Percentiles rank a stretch among this genome's conserved stretches.
phyloP scores from a whole-genome alignment of 2,797 vertebrate genomes.

The Eidolon dupreanum region DNA sequence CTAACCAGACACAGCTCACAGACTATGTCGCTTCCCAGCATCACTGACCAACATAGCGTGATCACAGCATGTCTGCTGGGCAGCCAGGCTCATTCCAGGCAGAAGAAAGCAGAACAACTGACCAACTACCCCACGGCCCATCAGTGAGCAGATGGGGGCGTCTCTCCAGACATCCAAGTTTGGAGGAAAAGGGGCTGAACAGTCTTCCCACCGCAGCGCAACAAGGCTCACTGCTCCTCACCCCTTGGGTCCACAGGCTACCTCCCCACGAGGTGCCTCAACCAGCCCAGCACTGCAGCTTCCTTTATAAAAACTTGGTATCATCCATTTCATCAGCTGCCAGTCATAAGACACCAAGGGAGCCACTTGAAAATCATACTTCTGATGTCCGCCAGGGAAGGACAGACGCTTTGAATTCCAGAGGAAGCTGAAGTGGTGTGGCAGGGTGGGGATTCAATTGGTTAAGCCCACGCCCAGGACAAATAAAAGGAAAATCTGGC shows the following conservation, averaged over 20 bases:
- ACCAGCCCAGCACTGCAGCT: background rate
- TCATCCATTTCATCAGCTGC: background rate
- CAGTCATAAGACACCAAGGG: constrained; percentile 36
- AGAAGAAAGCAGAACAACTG: background rate
- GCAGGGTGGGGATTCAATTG: background rate
- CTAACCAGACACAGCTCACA: background rate
- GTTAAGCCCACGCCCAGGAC: background rate
- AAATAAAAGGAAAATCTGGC: background rate
- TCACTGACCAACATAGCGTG: background rate
- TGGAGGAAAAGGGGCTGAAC: background rate
- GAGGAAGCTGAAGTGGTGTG: background rate
- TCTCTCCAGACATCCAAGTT: background rate
- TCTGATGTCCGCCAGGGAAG: background rate
- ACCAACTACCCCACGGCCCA: background rate
- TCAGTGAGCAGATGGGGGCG: background rate
- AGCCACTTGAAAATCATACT: constrained; percentile 33
- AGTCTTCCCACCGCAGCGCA: background rate
- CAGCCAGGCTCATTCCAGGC: background rate
- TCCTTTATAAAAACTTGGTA: background rate
- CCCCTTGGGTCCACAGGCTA: background rate
- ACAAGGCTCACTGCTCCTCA: background rate
- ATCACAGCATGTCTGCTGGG: rapidly evolving
- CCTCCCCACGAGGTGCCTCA: background rate
- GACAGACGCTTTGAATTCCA: constrained; percentile 41
- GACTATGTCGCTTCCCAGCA: background rate